A percentile compares a stretch with the other conserved stretches of the same genome.
Evolutionary conservation across 2,113 vertebrate genomes (phyloP).

Genomic region (Sula dactylatra): DNA sequence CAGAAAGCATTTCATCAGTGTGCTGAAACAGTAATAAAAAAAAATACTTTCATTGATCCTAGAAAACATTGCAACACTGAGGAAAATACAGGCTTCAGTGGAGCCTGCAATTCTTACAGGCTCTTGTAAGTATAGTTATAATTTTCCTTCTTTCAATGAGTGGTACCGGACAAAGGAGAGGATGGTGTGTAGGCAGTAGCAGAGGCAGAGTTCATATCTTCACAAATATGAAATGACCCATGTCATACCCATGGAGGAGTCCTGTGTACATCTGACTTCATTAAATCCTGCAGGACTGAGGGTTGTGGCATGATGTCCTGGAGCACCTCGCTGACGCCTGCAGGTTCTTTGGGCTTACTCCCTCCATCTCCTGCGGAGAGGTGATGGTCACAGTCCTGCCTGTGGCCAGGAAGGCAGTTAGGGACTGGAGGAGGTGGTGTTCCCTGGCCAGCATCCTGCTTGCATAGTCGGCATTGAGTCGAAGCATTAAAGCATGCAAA

Average conservation of each 20-base stretch:
- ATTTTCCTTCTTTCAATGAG: not conserved
- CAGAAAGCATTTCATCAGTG: not conserved
- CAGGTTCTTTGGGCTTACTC: not conserved
- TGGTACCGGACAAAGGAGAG: not conserved
- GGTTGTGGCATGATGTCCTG: not conserved
- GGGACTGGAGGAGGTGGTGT: not conserved
- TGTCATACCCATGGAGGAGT: not conserved
- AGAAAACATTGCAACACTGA: not conserved
- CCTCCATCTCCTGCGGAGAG: not conserved
- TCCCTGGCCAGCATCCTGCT: not conserved
- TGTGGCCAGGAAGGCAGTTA: not conserved
- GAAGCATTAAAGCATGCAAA: not conserved
- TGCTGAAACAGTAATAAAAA: not conserved
- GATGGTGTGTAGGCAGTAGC: not conserved
- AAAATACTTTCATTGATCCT: not conserved
- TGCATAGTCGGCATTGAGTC: accelerated
- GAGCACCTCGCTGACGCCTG: not conserved
- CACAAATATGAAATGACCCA: not conserved
- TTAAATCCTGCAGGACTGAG: not conserved
- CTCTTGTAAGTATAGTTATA: not conserved
- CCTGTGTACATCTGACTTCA: not conserved
- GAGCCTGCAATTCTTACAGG: not conserved
- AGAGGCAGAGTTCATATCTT: not conserved
- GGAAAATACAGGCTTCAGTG: not conserved
- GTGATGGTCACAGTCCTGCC: not conserved